Conservation (phyloP, 2,797 vertebrate genomes). For the Scleropages formosus region DNA sequence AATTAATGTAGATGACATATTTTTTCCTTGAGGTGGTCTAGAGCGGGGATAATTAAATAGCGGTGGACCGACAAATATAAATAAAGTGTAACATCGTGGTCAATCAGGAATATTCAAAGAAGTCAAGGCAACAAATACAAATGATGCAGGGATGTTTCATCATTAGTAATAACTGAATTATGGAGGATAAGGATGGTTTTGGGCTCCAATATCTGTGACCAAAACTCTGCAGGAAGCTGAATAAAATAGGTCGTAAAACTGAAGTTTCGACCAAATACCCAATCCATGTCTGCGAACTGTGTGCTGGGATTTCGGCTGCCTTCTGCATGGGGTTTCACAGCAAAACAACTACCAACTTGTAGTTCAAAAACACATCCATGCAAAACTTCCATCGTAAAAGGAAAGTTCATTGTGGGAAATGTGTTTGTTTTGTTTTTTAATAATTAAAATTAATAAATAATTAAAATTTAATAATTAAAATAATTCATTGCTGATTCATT, state of each 20-base stretch:
- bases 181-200: neutral
- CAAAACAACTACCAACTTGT: neutral
- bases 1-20: conserved; percentile 57
- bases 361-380: neutral
- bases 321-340: neutral
- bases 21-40: conserved; percentile 34
- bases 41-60: conserved; percentile 8
- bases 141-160: neutral
- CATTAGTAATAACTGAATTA: neutral
- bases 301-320: too few species aligned
- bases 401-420: neutral
- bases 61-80: neutral
- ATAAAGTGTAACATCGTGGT: neutral
- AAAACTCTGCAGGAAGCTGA: neutral
- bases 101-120: neutral
- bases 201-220: neutral
- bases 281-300: neutral
- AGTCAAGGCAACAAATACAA: neutral
- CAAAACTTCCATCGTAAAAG: neutral
- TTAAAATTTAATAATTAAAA: neutral
- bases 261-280: neutral
- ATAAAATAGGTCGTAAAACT: neutral
- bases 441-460: neutral
- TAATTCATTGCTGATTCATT: conserved; percentile 8
- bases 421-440: neutral